Evolutionary conservation across 2,797 vertebrate species (phyloP).

Genomic region (Gouania willdenowi): DNA sequence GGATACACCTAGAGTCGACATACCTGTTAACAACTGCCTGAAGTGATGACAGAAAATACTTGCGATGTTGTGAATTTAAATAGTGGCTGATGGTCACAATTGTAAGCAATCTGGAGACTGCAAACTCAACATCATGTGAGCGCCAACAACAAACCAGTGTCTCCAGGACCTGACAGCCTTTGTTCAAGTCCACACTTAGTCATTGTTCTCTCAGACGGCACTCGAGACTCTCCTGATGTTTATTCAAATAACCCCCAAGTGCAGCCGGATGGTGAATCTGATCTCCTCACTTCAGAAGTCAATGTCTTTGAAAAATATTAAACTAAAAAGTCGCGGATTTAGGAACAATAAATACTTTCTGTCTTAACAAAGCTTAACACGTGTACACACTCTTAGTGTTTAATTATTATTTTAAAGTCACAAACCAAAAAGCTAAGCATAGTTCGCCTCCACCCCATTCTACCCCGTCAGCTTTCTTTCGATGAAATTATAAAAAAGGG

Average conservation of each 20-base stretch:
- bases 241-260: conserved; percentile 63
- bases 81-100: too few relatives aligned
- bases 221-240: conserved; percentile 64
- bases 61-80: too few relatives aligned
- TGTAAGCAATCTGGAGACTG: conserved; percentile 22
- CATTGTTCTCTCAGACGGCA: conserved; percentile 68
- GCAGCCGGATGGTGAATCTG: conserved; percentile 45
- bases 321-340: not conserved
- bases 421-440: conserved; percentile 58
- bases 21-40: too few relatives aligned
- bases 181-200: conserved; percentile 61
- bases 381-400: conserved; percentile 46
- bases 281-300: conserved; percentile 23
- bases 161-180: conserved; percentile 58
- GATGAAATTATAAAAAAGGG: conserved; percentile 69
- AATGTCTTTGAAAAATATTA: conserved; percentile 2
- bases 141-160: conserved; percentile 54
- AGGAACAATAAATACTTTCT: not conserved
- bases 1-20: too few relatives aligned
- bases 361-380: conserved; percentile 20
- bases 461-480: conserved; percentile 69
- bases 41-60: too few relatives aligned
- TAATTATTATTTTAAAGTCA: conserved; percentile 51
- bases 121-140: conserved; percentile 36
- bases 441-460: conserved; percentile 55